Percentiles rank a stretch among this genome's conserved stretches.
Conservation (phyloP, 2,888 invertebrate genomes). For the Pilophorus perplexus region DNA sequence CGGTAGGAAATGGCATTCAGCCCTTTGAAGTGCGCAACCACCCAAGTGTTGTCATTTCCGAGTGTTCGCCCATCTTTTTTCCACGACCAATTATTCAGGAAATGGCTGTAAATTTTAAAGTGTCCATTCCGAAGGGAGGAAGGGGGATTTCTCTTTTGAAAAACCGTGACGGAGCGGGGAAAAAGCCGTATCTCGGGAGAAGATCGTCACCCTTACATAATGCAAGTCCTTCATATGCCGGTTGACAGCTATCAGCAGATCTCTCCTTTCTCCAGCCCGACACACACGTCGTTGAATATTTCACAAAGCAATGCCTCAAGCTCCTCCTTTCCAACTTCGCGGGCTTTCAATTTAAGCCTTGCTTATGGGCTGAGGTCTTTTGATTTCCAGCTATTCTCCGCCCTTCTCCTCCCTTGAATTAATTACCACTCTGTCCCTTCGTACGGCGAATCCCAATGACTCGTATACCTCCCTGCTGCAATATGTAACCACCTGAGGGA, state of each 20-base stretch:
- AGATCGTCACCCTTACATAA: conserved; percentile 37
- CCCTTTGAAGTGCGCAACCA: conserved; percentile 8
- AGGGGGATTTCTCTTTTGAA: conserved; percentile 22
- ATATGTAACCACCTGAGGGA: too few relatives aligned
- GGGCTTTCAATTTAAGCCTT: conserved; percentile 30
- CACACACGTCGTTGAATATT: conserved; percentile 33
- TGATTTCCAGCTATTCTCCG: conserved; percentile 22
- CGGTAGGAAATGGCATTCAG: neutral
- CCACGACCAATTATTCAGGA: conserved; percentile 31
- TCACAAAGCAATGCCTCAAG: conserved; percentile 33
- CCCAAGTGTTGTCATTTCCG: neutral
- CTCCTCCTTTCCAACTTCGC: conserved; percentile 33
- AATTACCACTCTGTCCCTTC: conserved; percentile 26
- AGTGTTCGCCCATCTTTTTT: neutral
- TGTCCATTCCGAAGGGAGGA: conserved; percentile 22
- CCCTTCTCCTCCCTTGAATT: conserved; percentile 26
- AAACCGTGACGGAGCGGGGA: conserved; percentile 17
- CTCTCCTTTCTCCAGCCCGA: conserved; percentile 12
- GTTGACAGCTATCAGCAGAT: conserved; percentile 37
- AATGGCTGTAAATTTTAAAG: conserved; percentile 33
- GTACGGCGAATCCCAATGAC: too few relatives aligned
- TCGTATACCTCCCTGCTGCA: too few relatives aligned
- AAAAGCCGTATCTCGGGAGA: conserved; percentile 33
- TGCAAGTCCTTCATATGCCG: conserved; percentile 34
- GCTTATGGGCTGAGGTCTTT: conserved; percentile 20